These are phyloP conservation scores for Lissonota sp. DNA, from an alignment of 2,888 invertebrate genomes.

Conservation along the genomic window DNA sequence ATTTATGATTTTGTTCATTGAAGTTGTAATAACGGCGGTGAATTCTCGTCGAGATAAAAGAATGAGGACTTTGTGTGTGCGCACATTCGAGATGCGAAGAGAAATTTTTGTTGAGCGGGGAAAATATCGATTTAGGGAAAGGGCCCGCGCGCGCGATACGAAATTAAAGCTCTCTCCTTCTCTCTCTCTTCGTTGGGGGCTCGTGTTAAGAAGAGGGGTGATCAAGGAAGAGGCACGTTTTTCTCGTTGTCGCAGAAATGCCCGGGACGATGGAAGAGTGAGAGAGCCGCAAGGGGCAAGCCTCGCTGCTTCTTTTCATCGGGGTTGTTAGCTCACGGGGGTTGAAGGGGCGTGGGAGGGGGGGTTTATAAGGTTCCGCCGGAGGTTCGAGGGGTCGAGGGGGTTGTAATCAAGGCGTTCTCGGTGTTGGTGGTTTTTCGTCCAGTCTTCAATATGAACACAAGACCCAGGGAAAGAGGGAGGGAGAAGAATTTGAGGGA, in stretches of 20 bases:
- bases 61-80: neutral
- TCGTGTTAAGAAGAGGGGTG: slow-evolving; percentile 74
- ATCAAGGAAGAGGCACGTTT: slow-evolving; percentile 70
- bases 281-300: slow-evolving; percentile 46
- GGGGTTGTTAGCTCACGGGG: slow-evolving; percentile 46
- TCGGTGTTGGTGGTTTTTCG: slow-evolving; percentile 44
- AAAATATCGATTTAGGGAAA: slow-evolving; percentile 49
- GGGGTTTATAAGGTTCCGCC: neutral
- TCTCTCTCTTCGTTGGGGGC: slow-evolving; percentile 60
- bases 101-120: slow-evolving; percentile 11
- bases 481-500: slow-evolving; percentile 40
- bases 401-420: slow-evolving; percentile 38
- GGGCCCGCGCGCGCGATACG: slow-evolving; percentile 28
- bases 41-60: neutral
- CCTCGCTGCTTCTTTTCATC: slow-evolving; percentile 60
- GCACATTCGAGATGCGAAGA: too few relatives aligned
- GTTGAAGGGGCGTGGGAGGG: slow-evolving; percentile 19
- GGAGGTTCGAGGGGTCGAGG: neutral
- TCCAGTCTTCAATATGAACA: neutral
- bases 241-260: slow-evolving; percentile 64
- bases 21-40: neutral
- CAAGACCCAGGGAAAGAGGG: slow-evolving; percentile 33
- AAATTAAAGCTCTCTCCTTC: slow-evolving; percentile 66
- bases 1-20: slow-evolving; percentile 14
- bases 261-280: slow-evolving; percentile 47